These are phyloP conservation scores for Microtus richardsoni DNA, from an alignment of 2,113 vertebrate genomes.

Conservation along the genomic window DNA sequence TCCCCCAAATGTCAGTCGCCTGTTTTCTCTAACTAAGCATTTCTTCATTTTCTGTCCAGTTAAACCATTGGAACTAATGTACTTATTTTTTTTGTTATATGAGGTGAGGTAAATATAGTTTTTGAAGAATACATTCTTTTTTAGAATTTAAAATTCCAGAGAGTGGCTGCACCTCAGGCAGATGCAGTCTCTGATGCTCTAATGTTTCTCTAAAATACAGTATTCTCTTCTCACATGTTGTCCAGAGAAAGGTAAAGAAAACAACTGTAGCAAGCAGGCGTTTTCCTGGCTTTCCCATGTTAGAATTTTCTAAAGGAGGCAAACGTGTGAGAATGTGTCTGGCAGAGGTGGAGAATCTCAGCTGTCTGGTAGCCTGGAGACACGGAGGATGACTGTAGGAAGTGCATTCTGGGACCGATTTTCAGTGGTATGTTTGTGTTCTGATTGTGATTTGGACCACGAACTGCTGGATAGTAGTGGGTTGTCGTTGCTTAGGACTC, in stretches of 20 bases:
- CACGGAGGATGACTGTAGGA: background rate
- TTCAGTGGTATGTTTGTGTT: background rate
- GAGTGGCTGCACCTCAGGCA: background rate
- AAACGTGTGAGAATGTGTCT: constrained; percentile 80
- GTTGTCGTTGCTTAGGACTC: background rate
- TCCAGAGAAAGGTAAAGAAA: constrained; percentile 87
- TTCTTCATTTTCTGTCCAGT: background rate
- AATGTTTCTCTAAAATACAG: background rate
- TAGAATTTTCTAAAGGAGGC: constrained; percentile 83
- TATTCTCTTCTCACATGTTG: constrained; percentile 75
- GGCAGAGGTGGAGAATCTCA: constrained; percentile 71
- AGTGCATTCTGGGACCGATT: background rate
- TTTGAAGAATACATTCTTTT: background rate
- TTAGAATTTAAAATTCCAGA: background rate
- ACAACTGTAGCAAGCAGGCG: constrained; percentile 81
- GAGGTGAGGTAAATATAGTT: background rate
- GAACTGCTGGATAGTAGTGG: background rate
- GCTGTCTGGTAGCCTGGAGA: constrained; percentile 60
- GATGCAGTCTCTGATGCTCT: background rate
- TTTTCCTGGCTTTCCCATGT: constrained; percentile 89
- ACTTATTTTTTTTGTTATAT: background rate
- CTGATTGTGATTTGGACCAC: background rate
- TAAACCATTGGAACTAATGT: background rate
- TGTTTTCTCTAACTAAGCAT: background rate
- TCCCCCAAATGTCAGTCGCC: background rate